A percentile compares a stretch with the other conserved stretches of the same genome.
Conservation (phyloP, 2,888 invertebrate species). For the Notocelia uddmanniana region DNA sequence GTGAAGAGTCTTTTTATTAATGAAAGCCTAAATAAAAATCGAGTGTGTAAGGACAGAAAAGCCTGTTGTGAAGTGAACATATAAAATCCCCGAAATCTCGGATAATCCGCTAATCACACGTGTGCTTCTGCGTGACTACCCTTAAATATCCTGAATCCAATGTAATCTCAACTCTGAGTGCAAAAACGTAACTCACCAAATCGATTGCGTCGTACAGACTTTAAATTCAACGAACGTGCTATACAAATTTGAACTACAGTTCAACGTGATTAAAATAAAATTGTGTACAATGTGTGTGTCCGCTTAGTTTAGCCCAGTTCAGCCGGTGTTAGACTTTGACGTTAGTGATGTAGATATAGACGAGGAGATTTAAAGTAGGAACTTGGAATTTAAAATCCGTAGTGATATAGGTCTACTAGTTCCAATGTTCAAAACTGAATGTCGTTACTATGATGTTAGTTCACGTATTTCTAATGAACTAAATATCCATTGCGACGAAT, state of each 20-base stretch:
- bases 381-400: background rate
- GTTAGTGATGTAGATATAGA: constrained; percentile 11
- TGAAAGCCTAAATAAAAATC: constrained; percentile 24
- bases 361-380: background rate
- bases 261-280: background rate
- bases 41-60: constrained; percentile 1
- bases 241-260: constrained; percentile 17
- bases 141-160: background rate
- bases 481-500: too few species aligned
- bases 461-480: too few species aligned
- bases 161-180: background rate
- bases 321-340: constrained; percentile 3
- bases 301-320: background rate
- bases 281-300: constrained; percentile 16
- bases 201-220: constrained; percentile 5
- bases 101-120: constrained; percentile 23
- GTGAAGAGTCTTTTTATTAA: constrained; percentile 11
- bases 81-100: constrained; percentile 10
- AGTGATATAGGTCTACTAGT: constrained; percentile 10
- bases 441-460: background rate
- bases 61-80: constrained; percentile 1
- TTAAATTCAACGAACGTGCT: constrained; percentile 19
- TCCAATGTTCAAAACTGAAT: background rate
- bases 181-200: background rate
- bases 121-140: constrained; percentile 15